These are phyloP conservation scores for Distichodus sexfasciatus DNA, from an alignment of 2,797 vertebrate species.

Conservation along the genomic window DNA sequence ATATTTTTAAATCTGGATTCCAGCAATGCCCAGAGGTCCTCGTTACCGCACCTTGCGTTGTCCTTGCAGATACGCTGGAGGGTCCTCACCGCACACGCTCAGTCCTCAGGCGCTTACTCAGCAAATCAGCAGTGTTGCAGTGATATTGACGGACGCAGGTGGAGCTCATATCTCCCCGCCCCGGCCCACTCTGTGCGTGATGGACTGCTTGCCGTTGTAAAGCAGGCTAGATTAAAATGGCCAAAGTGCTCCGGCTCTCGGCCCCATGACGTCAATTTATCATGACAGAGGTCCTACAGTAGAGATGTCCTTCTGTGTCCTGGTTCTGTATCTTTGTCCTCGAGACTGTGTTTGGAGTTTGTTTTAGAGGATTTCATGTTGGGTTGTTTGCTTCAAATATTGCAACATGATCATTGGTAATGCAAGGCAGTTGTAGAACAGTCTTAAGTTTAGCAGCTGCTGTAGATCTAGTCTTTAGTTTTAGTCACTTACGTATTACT, in stretches of 20 bases:
- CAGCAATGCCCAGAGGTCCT: no score
- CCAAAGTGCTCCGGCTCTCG: background rate
- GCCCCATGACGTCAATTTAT: constrained; percentile 34
- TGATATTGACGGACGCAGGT: constrained; percentile 37
- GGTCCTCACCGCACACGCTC: constrained; percentile 2
- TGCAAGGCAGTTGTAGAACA: no score
- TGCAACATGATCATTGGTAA: no score
- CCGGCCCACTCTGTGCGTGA: constrained; percentile 9
- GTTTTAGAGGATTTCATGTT: no score
- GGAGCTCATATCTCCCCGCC: constrained; percentile 9
- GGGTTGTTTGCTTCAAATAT: no score
- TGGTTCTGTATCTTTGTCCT: background rate
- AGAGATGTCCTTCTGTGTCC: background rate
- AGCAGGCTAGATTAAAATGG: constrained; percentile 8
- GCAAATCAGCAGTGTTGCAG: constrained; percentile 22
- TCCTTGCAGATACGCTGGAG: constrained; percentile 19
- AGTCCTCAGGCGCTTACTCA: constrained; percentile 28
- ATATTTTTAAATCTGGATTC: no score
- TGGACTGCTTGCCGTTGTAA: constrained; percentile 19
- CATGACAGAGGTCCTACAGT: background rate
- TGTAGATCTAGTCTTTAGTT: no score
- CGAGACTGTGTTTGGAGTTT: no score
- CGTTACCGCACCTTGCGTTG: no score
- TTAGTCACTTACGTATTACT: no score
- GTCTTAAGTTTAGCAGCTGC: no score